Base-by-base conservation (phyloP, 1,140 invertebrate genomes). In the Augochlora pura region DNA sequence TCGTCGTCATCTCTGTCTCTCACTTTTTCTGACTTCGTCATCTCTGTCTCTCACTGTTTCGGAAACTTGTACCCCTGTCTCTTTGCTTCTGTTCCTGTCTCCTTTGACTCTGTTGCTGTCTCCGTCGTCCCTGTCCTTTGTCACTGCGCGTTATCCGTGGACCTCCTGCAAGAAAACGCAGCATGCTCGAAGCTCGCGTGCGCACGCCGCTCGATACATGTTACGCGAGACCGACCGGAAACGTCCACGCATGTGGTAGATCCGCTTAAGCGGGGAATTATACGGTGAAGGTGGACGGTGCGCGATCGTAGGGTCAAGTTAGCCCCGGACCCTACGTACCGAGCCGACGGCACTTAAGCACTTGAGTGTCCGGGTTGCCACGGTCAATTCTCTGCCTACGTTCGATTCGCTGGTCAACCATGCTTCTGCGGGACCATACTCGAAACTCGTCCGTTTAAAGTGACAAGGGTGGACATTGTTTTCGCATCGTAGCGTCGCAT, bases 191-290 rank as follows among this genome's bases (percentile, higher is more conserved):
- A 12, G 32, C 39, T 82, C 65, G 65, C 54, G 69, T 78, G 60
- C 54, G 52, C 57, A 32, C 32, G 1, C 32, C 4, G 27, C 42
- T 38, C 62, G 66, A 46, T 82, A 46, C 21, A 69, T n/a, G 66
- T 70, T 39, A 25, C 32, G 32, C 23, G 21, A 67, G 46, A 52
- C 38, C 46, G 49, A 74, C 65, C 71, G 83, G 81, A 84, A 83
- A 73, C 67, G 54, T 57, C 57, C 23, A 49, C 54, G 60, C 32
- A 39, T 60, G 46, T 9, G 62, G 16, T 25, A 62, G 77, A 74
- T 65, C 63, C 52, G 77, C 71, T 79, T 79, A 79, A 62, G 38
- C 63, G 21, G 5, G 70, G 71, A 63, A 79, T 79, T 79, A 74
- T 46, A 42, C n/a, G 10, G 62, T 27, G 32, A 73, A 79, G 77